Evolutionary conservation across 2,888 invertebrate species (phyloP).

Genomic region (Lasioglossum vierecki): DNA sequence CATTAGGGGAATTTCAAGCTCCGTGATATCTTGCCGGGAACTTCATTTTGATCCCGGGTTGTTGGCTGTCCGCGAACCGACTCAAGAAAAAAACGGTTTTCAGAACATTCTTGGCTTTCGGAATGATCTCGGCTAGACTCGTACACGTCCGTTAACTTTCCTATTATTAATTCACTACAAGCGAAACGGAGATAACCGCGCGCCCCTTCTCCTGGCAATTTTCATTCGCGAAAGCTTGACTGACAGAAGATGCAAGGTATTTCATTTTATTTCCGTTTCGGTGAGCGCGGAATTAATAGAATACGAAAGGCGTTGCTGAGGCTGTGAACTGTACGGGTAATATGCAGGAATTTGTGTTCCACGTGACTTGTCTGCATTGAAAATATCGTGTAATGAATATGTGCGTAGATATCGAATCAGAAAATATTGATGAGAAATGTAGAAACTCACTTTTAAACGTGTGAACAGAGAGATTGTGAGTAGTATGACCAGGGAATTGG

Average conservation of each 20-base stretch:
- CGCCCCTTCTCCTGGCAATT: background rate
- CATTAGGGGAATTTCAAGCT: constrained; percentile 34
- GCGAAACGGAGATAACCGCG: background rate
- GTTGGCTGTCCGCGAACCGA: background rate
- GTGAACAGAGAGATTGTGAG: background rate
- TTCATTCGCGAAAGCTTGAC: background rate
- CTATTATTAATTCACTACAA: background rate
- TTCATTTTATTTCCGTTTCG: background rate
- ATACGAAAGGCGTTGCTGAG: background rate
- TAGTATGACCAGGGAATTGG: background rate
- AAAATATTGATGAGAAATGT: background rate
- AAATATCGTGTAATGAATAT: background rate
- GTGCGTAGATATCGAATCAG: background rate
- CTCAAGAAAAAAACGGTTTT: no score
- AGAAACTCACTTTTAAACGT: background rate
- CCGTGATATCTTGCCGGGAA: constrained; percentile 31
- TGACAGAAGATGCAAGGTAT: background rate
- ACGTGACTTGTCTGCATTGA: background rate
- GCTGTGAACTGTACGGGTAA: background rate
- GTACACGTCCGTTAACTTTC: background rate
- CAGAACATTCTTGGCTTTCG: background rate
- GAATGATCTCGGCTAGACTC: background rate
- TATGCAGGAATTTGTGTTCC: background rate
- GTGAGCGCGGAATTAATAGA: background rate
- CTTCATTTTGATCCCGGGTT: constrained; percentile 15